phyloP scores from a whole-genome alignment of 1,140 invertebrate species.

The Anastatus disparis region DNA sequence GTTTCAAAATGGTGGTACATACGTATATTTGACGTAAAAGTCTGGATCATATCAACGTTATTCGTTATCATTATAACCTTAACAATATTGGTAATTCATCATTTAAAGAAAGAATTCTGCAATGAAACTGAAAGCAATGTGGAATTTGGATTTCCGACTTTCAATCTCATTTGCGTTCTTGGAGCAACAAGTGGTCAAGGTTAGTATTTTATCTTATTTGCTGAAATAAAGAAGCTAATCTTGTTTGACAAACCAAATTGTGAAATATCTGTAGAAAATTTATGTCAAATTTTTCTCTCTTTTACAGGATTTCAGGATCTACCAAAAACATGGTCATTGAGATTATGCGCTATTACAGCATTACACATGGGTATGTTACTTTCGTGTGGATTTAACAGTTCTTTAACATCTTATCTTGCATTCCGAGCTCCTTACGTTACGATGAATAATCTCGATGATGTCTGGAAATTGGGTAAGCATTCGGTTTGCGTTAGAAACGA shows the following conservation, averaged over 20 bases:
- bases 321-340: conserved; percentile 46
- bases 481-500: conserved; percentile 49
- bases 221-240: not conserved
- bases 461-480: conserved; percentile 43
- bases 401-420: conserved; percentile 49
- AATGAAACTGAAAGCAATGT: conserved; percentile 31
- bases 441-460: conserved; percentile 45
- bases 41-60: conserved; percentile 42
- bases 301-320: conserved; percentile 47
- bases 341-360: conserved; percentile 44
- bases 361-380: conserved; percentile 51
- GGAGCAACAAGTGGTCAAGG: conserved; percentile 50
- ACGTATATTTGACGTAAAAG: conserved; percentile 42
- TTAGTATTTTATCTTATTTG: conserved; percentile 17
- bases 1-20: conserved; percentile 48
- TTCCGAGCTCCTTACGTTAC: conserved; percentile 43
- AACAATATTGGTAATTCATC: conserved; percentile 36
- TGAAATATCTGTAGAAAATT: not conserved
- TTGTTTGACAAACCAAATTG: not conserved
- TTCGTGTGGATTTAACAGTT: conserved; percentile 49
- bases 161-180: conserved; percentile 46
- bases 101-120: conserved; percentile 40
- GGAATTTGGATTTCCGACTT: conserved; percentile 44
- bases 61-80: conserved; percentile 29
- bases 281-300: too few relatives aligned